These are phyloP conservation scores for Brienomyrus longianalis DNA, from an alignment of 2,113 vertebrate species.

Conservation along the genomic window DNA sequence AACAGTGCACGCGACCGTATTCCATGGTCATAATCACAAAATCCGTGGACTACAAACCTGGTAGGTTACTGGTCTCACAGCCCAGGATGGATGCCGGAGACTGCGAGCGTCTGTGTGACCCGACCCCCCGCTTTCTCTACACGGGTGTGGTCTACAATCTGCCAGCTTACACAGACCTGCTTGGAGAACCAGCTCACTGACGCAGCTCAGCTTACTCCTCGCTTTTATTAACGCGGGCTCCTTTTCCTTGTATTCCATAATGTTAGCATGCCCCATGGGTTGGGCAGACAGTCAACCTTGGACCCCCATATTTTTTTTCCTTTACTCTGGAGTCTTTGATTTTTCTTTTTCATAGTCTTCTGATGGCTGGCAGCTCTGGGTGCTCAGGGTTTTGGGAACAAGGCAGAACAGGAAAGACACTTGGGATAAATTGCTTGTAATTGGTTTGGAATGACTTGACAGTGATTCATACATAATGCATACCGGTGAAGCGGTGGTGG, in stretches of 20 bases:
- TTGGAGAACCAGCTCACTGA: neutral
- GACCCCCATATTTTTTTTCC: neutral
- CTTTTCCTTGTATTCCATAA: neutral
- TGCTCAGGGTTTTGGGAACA: neutral
- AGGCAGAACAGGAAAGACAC: neutral
- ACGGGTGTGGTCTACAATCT: neutral
- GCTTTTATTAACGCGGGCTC: neutral
- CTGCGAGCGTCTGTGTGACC: neutral
- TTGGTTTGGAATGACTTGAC: constrained; percentile 9
- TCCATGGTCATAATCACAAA: neutral
- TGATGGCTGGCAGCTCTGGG: neutral
- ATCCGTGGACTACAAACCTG: neutral
- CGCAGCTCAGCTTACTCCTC: neutral
- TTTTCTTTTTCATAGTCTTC: neutral
- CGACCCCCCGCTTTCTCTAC: neutral
- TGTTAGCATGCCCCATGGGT: neutral
- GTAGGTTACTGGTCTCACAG: neutral
- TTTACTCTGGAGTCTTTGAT: neutral
- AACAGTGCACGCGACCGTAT: neutral
- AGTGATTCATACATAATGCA: constrained; percentile 15
- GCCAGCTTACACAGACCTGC: neutral
- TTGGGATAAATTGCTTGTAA: constrained; percentile 11
- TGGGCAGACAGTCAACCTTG: neutral
- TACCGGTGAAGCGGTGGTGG: neutral
- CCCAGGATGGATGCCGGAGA: neutral